Conservation (phyloP, 1,140 invertebrate species). For the Spodoptera litura region DNA sequence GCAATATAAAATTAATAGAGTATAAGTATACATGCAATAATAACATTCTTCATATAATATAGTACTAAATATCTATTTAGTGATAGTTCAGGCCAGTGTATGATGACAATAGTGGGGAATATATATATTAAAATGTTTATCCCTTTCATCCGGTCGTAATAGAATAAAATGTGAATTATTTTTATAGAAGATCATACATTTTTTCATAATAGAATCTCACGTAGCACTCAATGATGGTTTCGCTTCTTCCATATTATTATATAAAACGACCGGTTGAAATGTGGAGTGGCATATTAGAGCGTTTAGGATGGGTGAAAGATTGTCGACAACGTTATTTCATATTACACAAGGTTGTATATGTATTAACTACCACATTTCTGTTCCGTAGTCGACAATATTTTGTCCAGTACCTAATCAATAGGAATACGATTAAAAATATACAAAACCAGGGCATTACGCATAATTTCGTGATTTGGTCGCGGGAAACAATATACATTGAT, state of each 20-base stretch:
- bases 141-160: constrained; percentile 33
- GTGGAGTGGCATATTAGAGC: constrained; percentile 1
- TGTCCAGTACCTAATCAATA: background rate
- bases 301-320: background rate
- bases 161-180: constrained; percentile 42
- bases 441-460: constrained; percentile 38
- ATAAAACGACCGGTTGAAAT: constrained; percentile 23
- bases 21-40: constrained; percentile 44
- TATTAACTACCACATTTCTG: background rate
- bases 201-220: constrained; percentile 24
- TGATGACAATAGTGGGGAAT: constrained; percentile 49
- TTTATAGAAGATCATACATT: constrained; percentile 40
- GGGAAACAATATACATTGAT: constrained; percentile 46
- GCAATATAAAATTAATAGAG: constrained; percentile 36
- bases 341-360: background rate
- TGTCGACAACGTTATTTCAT: background rate
- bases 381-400: background rate
- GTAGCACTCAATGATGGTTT: constrained; percentile 18
- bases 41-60: constrained; percentile 48
- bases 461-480: constrained; percentile 34
- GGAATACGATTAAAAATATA: constrained; percentile 10
- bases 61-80: constrained; percentile 46
- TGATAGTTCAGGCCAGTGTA: constrained; percentile 51
- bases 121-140: constrained; percentile 33
- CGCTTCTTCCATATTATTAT: background rate